These are phyloP conservation scores for Pangasius larnaudii DNA, from an alignment of 2,797 vertebrate species.

Conservation along the genomic window DNA sequence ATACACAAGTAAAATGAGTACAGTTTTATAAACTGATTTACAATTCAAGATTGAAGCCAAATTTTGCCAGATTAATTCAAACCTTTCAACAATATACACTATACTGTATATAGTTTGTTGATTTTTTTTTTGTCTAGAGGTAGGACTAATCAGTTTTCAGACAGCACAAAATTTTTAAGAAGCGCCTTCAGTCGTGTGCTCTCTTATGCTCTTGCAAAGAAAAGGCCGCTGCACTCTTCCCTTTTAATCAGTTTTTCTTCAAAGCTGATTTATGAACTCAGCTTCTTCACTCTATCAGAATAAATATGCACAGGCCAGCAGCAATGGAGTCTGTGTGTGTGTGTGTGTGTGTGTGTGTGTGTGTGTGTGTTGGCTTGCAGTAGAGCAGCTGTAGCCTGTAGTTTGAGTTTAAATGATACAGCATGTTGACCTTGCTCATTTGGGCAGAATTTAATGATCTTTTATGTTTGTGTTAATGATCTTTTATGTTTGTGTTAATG, in stretches of 20 bases:
- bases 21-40: background rate
- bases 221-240: background rate
- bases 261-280: slow-evolving; percentile 32
- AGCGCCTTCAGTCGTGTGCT: background rate
- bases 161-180: background rate
- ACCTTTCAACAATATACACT: background rate
- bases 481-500: too few species aligned
- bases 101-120: background rate
- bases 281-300: slow-evolving; percentile 31
- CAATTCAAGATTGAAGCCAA: background rate
- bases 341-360: background rate
- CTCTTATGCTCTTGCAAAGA: background rate
- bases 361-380: background rate
- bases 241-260: slow-evolving; percentile 30
- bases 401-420: background rate
- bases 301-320: slow-evolving; percentile 28
- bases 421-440: background rate
- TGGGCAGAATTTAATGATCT: background rate
- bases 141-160: background rate
- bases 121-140: background rate
- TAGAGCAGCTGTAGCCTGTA: background rate
- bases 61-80: background rate
- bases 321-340: background rate
- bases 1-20: background rate
- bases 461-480: too few species aligned